Percentiles rank a stretch among this genome's conserved stretches.
These are phyloP conservation scores for Eumacrocentrus americanus DNA, from an alignment of 2,888 invertebrate genomes.

Conservation along the genomic window DNA sequence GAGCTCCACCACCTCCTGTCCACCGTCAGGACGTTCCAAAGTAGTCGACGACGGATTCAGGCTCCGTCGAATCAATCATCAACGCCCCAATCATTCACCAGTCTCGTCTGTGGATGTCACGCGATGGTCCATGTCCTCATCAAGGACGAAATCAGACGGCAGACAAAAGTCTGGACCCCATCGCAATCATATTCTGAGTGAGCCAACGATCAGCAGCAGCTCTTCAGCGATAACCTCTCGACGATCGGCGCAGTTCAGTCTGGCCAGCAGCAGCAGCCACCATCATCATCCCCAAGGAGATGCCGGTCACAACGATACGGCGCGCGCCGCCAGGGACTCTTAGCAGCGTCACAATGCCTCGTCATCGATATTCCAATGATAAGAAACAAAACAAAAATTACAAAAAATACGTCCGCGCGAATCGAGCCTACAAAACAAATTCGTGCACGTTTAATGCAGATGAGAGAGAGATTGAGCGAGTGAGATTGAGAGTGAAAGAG, in stretches of 20 bases:
- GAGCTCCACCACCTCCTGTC: conserved; percentile 23
- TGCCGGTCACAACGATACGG: conserved; percentile 12
- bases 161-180: conserved; percentile 13
- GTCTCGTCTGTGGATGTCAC: background rate
- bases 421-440: conserved; percentile 7
- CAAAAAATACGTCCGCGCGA: background rate
- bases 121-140: conserved; percentile 4
- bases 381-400: background rate
- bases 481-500: background rate
- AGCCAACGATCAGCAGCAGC: conserved; percentile 2
- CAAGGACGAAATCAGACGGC: conserved; percentile 1
- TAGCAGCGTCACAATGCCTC: conserved; percentile 24
- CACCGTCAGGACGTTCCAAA: background rate
- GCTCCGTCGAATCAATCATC: conserved; percentile 9
- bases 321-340: conserved; percentile 27
- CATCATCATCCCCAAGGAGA: background rate
- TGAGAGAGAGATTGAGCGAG: background rate
- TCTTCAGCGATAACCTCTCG: conserved; percentile 2
- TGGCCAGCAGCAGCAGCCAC: conserved; percentile 5
- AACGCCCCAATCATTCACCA: background rate
- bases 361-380: conserved; percentile 6
- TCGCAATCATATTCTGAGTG: conserved; percentile 10
- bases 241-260: conserved; percentile 8
- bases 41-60: conserved; percentile 2
- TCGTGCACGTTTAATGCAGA: background rate